Conservation (phyloP, 2,113 vertebrate genomes). For the Nothoprocta perdicaria region DNA sequence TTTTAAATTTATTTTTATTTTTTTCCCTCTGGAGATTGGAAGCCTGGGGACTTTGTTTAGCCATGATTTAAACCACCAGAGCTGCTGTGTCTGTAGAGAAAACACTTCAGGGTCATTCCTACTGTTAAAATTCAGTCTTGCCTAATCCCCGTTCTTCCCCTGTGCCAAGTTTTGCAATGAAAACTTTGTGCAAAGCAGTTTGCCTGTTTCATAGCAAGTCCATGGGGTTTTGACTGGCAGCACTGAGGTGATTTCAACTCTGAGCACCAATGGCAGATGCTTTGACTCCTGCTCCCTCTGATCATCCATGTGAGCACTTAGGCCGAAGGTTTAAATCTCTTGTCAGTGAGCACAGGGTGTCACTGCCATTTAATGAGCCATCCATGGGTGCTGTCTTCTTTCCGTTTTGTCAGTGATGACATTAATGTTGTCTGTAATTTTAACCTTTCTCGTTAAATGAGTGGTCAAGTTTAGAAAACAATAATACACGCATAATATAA, state of each 20-base stretch:
- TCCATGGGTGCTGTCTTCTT: neutral
- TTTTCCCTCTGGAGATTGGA: neutral
- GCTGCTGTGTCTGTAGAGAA: neutral
- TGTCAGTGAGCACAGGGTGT: neutral
- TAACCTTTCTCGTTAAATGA: too few relatives aligned
- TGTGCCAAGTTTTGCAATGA: conserved; percentile 3
- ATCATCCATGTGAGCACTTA: neutral
- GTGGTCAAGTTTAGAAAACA: neutral
- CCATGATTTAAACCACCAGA: neutral
- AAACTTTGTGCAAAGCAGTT: neutral
- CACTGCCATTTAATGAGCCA: neutral
- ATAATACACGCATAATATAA: too few relatives aligned
- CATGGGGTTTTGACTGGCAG: neutral
- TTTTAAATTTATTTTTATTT: neutral
- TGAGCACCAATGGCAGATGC: neutral
- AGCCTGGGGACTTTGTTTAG: neutral
- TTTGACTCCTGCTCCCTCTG: neutral
- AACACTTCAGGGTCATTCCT: neutral
- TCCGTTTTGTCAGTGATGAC: neutral
- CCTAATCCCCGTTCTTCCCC: neutral
- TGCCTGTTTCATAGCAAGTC: neutral
- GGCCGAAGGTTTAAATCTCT: neutral
- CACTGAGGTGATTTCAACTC: neutral
- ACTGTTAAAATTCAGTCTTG: neutral
- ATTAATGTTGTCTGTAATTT: neutral